Conservation (phyloP, 2,797 vertebrate genomes). For the Scolopax rusticola region DNA sequence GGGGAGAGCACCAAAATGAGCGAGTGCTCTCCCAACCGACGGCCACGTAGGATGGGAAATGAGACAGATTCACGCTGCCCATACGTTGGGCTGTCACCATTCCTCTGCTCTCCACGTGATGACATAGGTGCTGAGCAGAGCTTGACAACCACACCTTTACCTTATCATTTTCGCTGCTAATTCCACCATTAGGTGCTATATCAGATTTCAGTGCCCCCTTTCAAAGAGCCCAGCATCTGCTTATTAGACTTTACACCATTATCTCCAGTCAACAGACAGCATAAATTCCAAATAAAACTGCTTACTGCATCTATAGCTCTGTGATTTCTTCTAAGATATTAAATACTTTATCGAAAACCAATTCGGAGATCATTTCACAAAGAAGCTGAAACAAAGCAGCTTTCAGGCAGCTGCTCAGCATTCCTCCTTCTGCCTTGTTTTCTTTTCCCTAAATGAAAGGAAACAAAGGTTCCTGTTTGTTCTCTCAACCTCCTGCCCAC, state of each 20-base stretch:
- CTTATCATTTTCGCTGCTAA: conserved; percentile 1
- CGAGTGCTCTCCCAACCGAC: conserved; percentile 24
- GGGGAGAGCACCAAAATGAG: conserved; percentile 27
- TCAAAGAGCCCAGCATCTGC: background rate
- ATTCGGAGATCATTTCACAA: background rate
- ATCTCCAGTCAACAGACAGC: background rate
- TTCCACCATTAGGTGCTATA: background rate
- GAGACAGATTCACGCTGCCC: conserved; percentile 1
- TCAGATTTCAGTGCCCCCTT: background rate
- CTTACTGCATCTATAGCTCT: background rate
- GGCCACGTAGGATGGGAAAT: conserved; percentile 9
- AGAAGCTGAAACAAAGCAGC: conserved; percentile 42
- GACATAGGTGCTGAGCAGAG: background rate
- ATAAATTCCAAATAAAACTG: background rate
- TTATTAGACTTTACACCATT: background rate
- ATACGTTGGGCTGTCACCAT: background rate
- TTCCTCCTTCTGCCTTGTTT: conserved; percentile 42
- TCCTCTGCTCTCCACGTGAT: conserved; percentile 15
- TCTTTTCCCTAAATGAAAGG: conserved; percentile 54
- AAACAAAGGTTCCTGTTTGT: conserved; percentile 73
- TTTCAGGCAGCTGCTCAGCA: conserved; percentile 49
- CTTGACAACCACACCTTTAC: background rate
- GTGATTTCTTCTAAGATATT: background rate
- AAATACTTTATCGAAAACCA: background rate
- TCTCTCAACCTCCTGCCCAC: conserved; percentile 31